Base-by-base conservation (phyloP, 2,113 vertebrate species). In the Parotia lawesii region DNA sequence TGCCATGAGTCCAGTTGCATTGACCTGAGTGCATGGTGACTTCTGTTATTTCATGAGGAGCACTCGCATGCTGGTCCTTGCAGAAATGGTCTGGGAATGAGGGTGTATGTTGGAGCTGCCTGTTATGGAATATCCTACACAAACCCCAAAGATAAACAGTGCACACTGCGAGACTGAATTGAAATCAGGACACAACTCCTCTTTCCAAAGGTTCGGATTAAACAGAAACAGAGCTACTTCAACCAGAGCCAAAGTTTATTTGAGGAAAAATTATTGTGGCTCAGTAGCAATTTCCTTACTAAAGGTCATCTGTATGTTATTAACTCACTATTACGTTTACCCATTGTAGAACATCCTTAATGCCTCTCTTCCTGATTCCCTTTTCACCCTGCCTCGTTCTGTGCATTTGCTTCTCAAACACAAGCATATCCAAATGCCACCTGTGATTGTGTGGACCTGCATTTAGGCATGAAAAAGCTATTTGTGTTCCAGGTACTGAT, bases 241-340 rank as follows among this genome's bases (percentile, higher is more conserved):
- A 86, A 88, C 74, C 81, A 70, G 89, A 93, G 81, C 83, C 88
- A 75, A 70, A 92, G 87, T 95, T 95, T 97, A 93, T 96, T 94
- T 93, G 83, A 95, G 87, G 85, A 94, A 93, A 94, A 96, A 93
- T 87, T 93, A 94, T 94, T 86, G 93, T 91, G 70, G 84, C 91
- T 96, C 94, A 90, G 85, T 64, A 87, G 95, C 94, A 88, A 93
- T 96, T 92, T 94, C 95, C 94, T 92, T 91, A 93, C 83, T 91
- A 90, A 90, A 94, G 93, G 96, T 96, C 96, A 96, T 89, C 85
- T 94, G 94, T 95, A 67, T 89, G 95, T 94, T 96, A 93, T 97
- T 96, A 96, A 74, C 88, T 96, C 86, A 54, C 89, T 94, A 74
- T 95, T 96, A 67, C 29, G 40, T 94, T 95, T 95, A 74, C 89